Percentiles rank a stretch among this genome's conserved stretches.
These are phyloP conservation scores for Diplodus sargus DNA, from an alignment of 2,797 vertebrate genomes.

Conservation along the genomic window DNA sequence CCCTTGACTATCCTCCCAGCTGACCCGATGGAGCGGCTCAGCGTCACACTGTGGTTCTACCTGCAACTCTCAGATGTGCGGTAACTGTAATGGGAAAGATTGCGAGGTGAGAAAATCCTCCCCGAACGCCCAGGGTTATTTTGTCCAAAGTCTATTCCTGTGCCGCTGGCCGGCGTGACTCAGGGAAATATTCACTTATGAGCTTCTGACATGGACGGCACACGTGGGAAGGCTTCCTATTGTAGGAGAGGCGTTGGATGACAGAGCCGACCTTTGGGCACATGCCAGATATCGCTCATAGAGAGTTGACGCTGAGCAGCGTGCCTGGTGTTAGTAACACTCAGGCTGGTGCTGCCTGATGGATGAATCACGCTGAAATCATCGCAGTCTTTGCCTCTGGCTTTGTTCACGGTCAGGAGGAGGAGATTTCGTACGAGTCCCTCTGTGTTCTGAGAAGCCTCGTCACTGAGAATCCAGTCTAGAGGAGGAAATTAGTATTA, in stretches of 20 bases:
- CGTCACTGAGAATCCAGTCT: conserved; percentile 13
- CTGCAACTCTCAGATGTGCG: conserved; percentile 5
- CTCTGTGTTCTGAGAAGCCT: conserved; percentile 21
- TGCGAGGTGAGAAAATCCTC: background rate
- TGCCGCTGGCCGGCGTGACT: conserved; percentile 48
- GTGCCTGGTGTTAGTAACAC: conserved; percentile 49
- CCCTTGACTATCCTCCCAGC: background rate
- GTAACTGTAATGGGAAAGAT: background rate
- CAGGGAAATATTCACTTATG: conserved; percentile 55
- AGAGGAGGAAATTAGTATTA: background rate
- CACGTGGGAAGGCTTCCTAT: conserved; percentile 63
- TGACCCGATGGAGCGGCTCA: conserved; percentile 1
- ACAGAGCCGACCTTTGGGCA: conserved; percentile 63
- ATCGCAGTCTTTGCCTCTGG: conserved; percentile 41
- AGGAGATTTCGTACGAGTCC: conserved; percentile 6
- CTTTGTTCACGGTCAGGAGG: conserved; percentile 39
- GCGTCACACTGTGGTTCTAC: background rate
- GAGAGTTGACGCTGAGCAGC: conserved; percentile 44
- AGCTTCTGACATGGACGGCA: conserved; percentile 47
- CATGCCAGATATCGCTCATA: conserved; percentile 52
- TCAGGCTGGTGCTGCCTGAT: conserved; percentile 44
- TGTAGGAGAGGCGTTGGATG: conserved; percentile 45
- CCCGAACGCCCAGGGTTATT: conserved; percentile 10
- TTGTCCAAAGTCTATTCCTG: conserved; percentile 22
- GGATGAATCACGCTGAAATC: conserved; percentile 62